phyloP scores from a whole-genome alignment of 2,113 vertebrate genomes.

The Apaloderma vittatum region DNA sequence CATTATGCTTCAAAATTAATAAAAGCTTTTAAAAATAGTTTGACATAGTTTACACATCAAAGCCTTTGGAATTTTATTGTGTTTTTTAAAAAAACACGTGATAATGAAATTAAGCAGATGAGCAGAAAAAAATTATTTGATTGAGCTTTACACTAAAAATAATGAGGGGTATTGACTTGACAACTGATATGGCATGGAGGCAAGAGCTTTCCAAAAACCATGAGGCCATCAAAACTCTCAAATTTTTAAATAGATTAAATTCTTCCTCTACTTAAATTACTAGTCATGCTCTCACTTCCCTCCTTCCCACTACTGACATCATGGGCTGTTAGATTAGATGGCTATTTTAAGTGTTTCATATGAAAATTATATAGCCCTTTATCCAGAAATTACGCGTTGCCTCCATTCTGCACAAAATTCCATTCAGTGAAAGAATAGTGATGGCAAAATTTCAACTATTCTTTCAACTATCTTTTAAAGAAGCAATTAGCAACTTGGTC shows the following conservation, averaged over 20 bases:
- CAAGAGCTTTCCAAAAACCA: neutral
- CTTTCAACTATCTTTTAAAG: neutral
- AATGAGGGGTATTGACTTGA: neutral
- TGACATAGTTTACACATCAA: conserved; percentile 27
- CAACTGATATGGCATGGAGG: neutral
- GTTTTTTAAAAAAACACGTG: neutral
- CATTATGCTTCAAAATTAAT: conserved; percentile 74
- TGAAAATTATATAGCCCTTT: neutral
- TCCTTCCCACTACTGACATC: neutral
- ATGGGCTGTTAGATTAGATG: neutral
- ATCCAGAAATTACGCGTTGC: neutral
- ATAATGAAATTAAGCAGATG: conserved; percentile 55
- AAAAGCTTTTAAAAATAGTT: conserved; percentile 64
- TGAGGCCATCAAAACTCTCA: neutral
- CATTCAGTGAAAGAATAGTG: neutral
- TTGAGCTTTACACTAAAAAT: neutral
- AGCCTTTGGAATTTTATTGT: conserved; percentile 41
- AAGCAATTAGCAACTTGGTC: neutral
- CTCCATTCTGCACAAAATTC: neutral
- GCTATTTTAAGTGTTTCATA: neutral
- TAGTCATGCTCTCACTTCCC: neutral
- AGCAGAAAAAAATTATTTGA: conserved; percentile 40
- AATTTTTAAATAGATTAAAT: neutral
- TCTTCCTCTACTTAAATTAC: neutral
- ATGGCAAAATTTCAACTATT: neutral